Conservation (phyloP, 2,797 vertebrate species). For the Myiotriccus ornatus region DNA sequence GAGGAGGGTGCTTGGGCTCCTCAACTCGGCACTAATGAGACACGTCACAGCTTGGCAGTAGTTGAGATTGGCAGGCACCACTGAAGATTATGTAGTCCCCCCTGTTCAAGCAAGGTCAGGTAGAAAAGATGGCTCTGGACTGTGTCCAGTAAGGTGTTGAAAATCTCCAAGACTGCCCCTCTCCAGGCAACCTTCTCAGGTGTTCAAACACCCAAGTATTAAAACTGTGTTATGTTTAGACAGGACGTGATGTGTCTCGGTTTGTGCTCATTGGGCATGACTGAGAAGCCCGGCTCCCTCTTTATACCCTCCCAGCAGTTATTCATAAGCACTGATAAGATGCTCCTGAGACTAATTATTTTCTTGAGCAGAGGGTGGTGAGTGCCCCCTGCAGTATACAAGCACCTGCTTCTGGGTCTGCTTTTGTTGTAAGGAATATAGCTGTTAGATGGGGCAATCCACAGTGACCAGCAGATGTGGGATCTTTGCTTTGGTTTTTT, state of each 20-base stretch:
- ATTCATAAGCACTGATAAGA: neutral
- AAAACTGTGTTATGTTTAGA: neutral
- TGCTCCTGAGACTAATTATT: neutral
- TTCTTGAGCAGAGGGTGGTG: neutral
- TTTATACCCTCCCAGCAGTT: neutral
- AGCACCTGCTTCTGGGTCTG: neutral
- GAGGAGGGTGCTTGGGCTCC: neutral
- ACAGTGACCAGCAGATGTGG: neutral
- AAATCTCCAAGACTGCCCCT: neutral
- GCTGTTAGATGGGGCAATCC: neutral
- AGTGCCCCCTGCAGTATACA: neutral
- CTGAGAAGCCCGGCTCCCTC: neutral
- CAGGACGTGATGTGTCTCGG: accelerated
- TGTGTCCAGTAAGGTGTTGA: neutral
- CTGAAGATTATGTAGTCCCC: neutral
- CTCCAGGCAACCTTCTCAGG: neutral
- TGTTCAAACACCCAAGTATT: neutral
- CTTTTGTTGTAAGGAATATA: neutral
- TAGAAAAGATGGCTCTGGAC: neutral
- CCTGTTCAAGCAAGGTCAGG: neutral
- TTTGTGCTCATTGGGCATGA: neutral
- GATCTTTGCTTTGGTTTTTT: neutral
- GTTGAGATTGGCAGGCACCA: neutral
- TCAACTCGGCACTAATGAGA: neutral
- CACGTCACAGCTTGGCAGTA: neutral